Evolutionary conservation across 2,888 invertebrate species (phyloP).

Genomic region (Eilema caniola): DNA sequence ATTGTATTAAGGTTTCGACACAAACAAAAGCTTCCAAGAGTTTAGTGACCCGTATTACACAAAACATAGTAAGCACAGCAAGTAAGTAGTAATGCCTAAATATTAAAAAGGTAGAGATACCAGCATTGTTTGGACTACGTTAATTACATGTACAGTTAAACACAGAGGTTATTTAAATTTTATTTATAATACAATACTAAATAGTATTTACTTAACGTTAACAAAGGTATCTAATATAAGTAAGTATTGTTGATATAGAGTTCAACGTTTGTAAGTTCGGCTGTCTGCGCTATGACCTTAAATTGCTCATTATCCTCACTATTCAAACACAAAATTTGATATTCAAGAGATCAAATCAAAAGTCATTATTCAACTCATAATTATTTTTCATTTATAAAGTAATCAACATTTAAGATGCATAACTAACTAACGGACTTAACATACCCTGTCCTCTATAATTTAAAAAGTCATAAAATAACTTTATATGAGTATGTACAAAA

Average conservation of each 20-base stretch:
- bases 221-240: constrained; percentile 6
- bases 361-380: neutral
- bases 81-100: neutral
- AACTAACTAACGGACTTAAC: too few relatives aligned
- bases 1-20: neutral
- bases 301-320: neutral
- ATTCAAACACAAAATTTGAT: neutral
- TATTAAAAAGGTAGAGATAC: constrained; percentile 8
- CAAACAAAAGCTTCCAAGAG: constrained; percentile 1
- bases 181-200: constrained; percentile 3
- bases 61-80: neutral
- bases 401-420: too few relatives aligned
- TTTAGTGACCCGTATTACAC: constrained; percentile 16
- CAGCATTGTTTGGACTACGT: constrained; percentile 1
- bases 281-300: neutral
- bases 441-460: neutral
- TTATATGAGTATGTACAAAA: too few relatives aligned
- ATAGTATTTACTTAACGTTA: neutral
- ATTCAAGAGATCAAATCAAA: neutral
- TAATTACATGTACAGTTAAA: constrained; percentile 12
- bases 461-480: too few relatives aligned
- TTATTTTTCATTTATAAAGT: neutral
- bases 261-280: constrained; percentile 7
- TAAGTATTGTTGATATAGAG: neutral
- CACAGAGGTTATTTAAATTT: constrained; percentile 6